Evolutionary conservation across 64 coral and sea anemone species (phyloP).

Genomic region (Actinia tenebrosa): DNA sequence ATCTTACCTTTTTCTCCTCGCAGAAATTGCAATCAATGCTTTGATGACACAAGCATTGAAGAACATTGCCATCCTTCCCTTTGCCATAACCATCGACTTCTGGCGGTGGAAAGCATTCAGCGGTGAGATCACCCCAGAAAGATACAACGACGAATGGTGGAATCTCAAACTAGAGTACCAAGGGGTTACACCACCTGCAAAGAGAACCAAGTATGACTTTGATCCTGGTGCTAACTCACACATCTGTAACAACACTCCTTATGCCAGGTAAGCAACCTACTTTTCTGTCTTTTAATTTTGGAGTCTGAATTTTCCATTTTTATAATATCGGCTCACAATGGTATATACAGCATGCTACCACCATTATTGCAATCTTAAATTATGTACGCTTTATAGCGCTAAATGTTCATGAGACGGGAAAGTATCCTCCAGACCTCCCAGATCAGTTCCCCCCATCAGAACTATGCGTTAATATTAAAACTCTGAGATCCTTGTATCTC

Average conservation of each 20-base stretch:
- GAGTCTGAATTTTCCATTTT: no score
- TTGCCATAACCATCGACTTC: constrained; percentile 26
- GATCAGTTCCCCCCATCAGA: no score
- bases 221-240: constrained; percentile 26
- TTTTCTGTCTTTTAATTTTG: no score
- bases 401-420: no score
- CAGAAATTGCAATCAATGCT: constrained; percentile 1
- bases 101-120: constrained; percentile 11
- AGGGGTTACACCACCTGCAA: constrained; percentile 4
- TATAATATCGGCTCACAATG: no score
- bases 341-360: no score
- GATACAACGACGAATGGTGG: constrained; percentile 27
- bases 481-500: no score
- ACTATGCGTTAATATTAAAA: no score
- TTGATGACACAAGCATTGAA: constrained; percentile 12
- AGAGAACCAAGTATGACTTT: constrained; percentile 24
- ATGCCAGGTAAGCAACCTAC: background rate
- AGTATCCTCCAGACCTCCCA: no score
- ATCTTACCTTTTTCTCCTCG: background rate
- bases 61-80: constrained; percentile 24
- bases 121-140: background rate
- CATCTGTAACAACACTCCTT: constrained; percentile 29
- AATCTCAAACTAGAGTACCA: background rate
- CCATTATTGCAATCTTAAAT: no score
- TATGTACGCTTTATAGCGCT: no score